phyloP scores from a whole-genome alignment of 2,888 invertebrate species.

The Marronus borbonicus region DNA sequence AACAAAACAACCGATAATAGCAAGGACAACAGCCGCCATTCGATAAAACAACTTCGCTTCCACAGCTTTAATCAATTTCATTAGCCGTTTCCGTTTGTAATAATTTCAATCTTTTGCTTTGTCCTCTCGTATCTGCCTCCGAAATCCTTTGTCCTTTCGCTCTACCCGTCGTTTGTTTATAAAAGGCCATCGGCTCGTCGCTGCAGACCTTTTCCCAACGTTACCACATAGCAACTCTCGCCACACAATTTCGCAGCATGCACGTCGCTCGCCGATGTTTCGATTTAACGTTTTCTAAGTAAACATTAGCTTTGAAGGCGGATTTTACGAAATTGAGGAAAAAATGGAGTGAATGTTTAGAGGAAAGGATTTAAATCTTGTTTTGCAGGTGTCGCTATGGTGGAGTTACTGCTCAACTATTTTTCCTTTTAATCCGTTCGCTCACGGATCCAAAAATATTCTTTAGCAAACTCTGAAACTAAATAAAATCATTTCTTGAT shows the following conservation, averaged over 20 bases:
- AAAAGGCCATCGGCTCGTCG: conserved; percentile 5
- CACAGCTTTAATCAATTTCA: conserved; percentile 28
- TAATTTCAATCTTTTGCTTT: conserved; percentile 33
- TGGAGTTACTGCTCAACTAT: neutral
- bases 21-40: neutral
- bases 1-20: conserved; percentile 5
- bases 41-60: conserved; percentile 22
- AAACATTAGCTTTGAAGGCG: conserved; percentile 22
- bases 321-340: neutral
- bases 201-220: neutral
- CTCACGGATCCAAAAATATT: no score
- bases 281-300: conserved; percentile 17
- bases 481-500: no score
- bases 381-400: neutral
- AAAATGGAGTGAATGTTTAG: neutral
- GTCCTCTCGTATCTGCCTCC: conserved; percentile 5
- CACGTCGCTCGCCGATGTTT: neutral
- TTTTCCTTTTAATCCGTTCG: no score
- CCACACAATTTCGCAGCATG: no score
- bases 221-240: no score
- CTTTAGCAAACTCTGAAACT: no score
- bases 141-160: conserved; percentile 26
- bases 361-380: neutral
- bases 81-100: conserved; percentile 29
- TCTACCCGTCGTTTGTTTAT: conserved; percentile 13